These are phyloP conservation scores for Drosophila rellima DNA, from an alignment of 2,888 invertebrate species.

Conservation along the genomic window DNA sequence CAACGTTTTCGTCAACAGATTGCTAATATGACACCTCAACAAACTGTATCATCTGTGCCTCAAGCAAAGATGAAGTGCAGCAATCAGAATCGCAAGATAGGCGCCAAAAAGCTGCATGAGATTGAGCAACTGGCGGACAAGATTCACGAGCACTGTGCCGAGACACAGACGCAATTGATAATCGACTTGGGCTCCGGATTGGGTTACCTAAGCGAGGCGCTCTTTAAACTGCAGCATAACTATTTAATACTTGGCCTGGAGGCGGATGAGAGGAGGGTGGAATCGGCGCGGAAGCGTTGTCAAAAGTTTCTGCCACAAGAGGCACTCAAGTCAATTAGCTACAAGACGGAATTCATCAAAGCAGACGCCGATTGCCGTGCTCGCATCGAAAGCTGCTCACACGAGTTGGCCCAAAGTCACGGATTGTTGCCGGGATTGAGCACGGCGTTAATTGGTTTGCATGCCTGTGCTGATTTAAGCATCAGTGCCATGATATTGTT, in stretches of 20 bases:
- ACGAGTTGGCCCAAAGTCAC: slow-evolving; percentile 69
- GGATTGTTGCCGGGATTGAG: slow-evolving; percentile 11
- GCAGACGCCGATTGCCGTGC: slow-evolving; percentile 85
- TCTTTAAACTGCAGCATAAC: slow-evolving; percentile 87
- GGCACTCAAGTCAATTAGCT: slow-evolving; percentile 87
- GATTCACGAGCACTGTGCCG: slow-evolving; percentile 72
- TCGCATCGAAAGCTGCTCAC: slow-evolving; percentile 86
- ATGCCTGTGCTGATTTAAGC: slow-evolving; percentile 92
- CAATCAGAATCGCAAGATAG: slow-evolving; percentile 82
- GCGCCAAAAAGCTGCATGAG: slow-evolving; percentile 90
- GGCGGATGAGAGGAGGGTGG: slow-evolving; percentile 87
- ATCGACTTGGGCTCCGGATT: slow-evolving; percentile 92
- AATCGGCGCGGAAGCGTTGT: slow-evolving; percentile 88
- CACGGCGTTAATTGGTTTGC: slow-evolving; percentile 88
- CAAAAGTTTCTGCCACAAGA: slow-evolving; percentile 86
- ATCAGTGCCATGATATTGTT: slow-evolving; percentile 90
- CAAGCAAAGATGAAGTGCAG: not conserved
- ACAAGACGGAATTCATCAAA: slow-evolving; percentile 87
- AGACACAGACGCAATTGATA: slow-evolving; percentile 86
- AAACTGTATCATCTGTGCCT: not conserved
- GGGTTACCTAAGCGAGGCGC: slow-evolving; percentile 91
- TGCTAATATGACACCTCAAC: slow-evolving; percentile 65
- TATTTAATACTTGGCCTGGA: slow-evolving; percentile 89
- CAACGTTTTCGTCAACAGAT: slow-evolving; percentile 74
- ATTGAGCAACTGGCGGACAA: slow-evolving; percentile 88